A percentile compares a stretch with the other conserved stretches of the same genome.
Conservation (phyloP, 2,113 vertebrate species). For the Zonotrichia leucophrys region DNA sequence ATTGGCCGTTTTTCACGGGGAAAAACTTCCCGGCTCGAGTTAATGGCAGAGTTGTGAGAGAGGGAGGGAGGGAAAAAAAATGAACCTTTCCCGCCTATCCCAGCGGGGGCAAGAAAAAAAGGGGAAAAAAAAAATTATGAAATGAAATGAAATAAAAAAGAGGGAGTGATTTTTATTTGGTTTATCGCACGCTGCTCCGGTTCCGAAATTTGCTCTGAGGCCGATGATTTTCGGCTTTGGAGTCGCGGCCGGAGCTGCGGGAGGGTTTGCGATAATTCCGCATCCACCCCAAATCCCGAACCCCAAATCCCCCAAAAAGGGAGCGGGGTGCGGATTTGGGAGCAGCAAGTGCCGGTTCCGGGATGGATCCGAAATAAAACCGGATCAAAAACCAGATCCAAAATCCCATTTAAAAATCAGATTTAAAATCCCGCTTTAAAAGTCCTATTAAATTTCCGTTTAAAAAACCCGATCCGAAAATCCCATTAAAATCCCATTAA, state of each 20-base stretch:
- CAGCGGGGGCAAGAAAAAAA: background rate
- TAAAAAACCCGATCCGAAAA: background rate
- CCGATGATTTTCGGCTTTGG: slow-evolving; percentile 73
- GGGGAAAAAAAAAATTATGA: rapidly evolving
- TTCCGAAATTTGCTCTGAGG: slow-evolving; percentile 74
- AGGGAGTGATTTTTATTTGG: slow-evolving; percentile 73
- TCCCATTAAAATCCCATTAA: too few species aligned
- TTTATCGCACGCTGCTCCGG: slow-evolving; percentile 71
- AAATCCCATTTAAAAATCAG: too few species aligned
- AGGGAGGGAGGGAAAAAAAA: background rate
- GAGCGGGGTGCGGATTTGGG: background rate
- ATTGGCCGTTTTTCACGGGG: background rate
- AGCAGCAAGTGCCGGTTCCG: too few species aligned
- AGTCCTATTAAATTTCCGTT: too few species aligned
- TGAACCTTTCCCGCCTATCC: background rate
- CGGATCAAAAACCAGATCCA: background rate
- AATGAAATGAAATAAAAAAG: background rate
- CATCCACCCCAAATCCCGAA: background rate
- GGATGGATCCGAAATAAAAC: background rate
- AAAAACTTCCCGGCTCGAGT: background rate
- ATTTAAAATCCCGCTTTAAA: background rate
- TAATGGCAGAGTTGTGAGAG: background rate
- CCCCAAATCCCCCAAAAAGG: background rate
- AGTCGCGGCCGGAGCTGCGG: background rate
- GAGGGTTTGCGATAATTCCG: background rate